These are phyloP conservation scores for Hiodon tergisus DNA, from an alignment of 2,113 vertebrate genomes.

Conservation along the genomic window DNA sequence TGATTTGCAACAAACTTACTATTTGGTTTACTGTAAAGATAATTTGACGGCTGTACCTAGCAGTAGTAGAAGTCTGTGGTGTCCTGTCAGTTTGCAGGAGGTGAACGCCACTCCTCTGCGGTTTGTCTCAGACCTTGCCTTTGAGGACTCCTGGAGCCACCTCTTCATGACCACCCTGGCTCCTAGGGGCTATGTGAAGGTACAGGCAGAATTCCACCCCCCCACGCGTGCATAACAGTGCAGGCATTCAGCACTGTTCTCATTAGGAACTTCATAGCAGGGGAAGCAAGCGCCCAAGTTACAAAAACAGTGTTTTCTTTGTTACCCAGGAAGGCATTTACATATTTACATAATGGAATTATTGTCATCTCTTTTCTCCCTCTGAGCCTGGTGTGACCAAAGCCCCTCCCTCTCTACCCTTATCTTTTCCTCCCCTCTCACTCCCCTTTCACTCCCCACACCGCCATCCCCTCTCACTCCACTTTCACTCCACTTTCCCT, in stretches of 20 bases:
- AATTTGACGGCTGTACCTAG: background rate
- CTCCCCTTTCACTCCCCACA: too few species aligned
- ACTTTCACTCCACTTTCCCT: background rate
- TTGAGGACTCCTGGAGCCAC: constrained; percentile 87
- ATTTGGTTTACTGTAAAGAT: background rate
- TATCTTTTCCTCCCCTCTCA: too few species aligned
- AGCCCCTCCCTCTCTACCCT: background rate
- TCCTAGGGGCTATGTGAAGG: constrained; percentile 78
- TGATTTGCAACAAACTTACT: background rate
- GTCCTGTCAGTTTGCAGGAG: constrained; percentile 80
- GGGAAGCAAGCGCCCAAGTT: constrained; percentile 6
- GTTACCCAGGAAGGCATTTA: constrained; percentile 20
- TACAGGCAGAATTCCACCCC: constrained; percentile 35
- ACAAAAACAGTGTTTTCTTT: constrained; percentile 31
- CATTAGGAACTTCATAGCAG: constrained; percentile 23
- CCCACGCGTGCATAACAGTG: constrained; percentile 16
- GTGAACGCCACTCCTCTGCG: constrained; percentile 76
- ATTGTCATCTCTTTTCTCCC: background rate
- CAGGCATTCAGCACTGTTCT: constrained; percentile 20
- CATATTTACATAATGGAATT: background rate
- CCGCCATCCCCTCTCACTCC: background rate
- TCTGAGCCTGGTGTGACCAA: background rate
- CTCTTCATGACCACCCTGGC: constrained; percentile 76
- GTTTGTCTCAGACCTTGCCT: constrained; percentile 76
- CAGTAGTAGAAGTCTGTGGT: constrained; percentile 15